A percentile compares a stretch with the other conserved stretches of the same genome.
These are phyloP conservation scores for Aramus guarauna DNA, from an alignment of 2,113 vertebrate species.

Conservation along the genomic window DNA sequence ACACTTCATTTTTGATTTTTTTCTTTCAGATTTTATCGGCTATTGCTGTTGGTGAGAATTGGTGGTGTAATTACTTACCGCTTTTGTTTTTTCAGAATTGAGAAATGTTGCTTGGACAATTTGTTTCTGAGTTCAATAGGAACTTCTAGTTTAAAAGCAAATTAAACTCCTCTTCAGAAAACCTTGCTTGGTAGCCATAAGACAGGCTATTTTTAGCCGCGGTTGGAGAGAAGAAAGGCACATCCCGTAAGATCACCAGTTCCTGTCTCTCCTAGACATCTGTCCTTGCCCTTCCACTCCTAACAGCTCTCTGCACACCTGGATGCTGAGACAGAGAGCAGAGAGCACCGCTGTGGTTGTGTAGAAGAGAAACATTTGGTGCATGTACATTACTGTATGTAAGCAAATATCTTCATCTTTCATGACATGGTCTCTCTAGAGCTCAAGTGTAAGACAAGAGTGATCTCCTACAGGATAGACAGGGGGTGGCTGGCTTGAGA, in stretches of 20 bases:
- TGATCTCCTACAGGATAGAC: not conserved
- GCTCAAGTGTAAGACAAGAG: not conserved
- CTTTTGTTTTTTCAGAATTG: not conserved
- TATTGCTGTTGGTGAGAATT: not conserved
- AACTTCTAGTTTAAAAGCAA: not conserved
- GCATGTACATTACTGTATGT: rapidly evolving
- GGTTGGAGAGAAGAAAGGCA: not conserved
- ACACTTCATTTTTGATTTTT: not conserved
- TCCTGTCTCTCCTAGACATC: not conserved
- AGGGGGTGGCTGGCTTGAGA: not conserved
- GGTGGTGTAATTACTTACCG: not conserved
- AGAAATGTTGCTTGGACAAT: not conserved
- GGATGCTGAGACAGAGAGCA: not conserved
- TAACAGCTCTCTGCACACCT: rapidly evolving
- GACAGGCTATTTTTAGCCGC: not conserved
- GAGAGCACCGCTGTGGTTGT: rapidly evolving
- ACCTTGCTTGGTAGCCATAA: not conserved
- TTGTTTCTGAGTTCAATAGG: not conserved
- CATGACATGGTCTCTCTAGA: not conserved
- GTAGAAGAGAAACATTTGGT: not conserved
- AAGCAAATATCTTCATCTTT: not conserved
- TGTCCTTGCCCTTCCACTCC: not conserved
- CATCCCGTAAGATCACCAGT: not conserved
- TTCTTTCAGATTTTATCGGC: not conserved
- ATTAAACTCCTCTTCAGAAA: not conserved